Evolutionary conservation across 2,888 invertebrate genomes (phyloP), one percentile per base, ranked within the genome.

Genomic region (Drosophila neoperkinsi): DNA sequence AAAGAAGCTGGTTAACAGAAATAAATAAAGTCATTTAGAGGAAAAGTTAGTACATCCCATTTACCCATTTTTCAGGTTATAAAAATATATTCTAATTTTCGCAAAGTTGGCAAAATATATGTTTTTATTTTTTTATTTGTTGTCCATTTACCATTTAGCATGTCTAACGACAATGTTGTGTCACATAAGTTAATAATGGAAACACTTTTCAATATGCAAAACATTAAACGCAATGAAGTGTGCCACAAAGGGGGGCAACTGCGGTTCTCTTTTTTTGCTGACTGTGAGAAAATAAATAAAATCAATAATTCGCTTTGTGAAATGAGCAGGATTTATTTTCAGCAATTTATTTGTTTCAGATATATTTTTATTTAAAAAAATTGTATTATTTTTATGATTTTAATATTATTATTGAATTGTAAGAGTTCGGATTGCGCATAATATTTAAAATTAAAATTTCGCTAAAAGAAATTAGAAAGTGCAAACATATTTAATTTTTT

Each of bases 31-130:
- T 1, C 6, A 30, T 1, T 30, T n/a, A 11, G 11, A n/a, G 11
- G 6, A 11, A n/a, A n/a, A n/a, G 38, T 38, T 1, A 18, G 9
- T n/a, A 34, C 4, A 34, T 34, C 13, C 4, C 11, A n/a, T 41
- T n/a, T 41, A n/a, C 3, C 5, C 3, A 11, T n/a, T 41, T 69
- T 71, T 57, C 25, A 38, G 9, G 4, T 4, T 18, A 18, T 18
- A 18, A 7, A 79, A 71, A 67, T 64, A 43, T 30, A 59, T 53
- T 71, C 61, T 4, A 46, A 30, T 56, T 62, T 43, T 18, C 21
- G 28, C 30, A 30, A 63, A 57, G 28, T 33, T 16, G 4, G 46
- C 16, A 16, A 16, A 46, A 34, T 11, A 7, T 0, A 25, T n/a
- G 10, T 11, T 56, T n/a, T 2, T 7, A 33, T 56, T 34, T 53